These are phyloP conservation scores for Phalanger gymnotis DNA, from an alignment of 2,797 vertebrate genomes.

Conservation along the genomic window DNA sequence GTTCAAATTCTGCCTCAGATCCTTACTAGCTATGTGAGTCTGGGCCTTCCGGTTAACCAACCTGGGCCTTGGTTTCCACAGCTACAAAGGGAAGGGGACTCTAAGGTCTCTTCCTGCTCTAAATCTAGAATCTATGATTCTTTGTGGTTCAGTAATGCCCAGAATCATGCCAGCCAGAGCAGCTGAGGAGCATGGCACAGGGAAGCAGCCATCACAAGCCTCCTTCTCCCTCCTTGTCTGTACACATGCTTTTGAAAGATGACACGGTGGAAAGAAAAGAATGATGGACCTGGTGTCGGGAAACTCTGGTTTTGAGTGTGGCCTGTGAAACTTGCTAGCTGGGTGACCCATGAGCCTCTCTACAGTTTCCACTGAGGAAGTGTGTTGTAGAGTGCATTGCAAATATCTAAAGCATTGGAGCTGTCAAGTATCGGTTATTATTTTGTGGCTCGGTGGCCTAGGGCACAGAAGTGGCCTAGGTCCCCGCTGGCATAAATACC, in stretches of 20 bases:
- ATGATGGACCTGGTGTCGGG: no score
- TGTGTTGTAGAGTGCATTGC: background rate
- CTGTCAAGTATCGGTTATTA: background rate
- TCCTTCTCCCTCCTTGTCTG: background rate
- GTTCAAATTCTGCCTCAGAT: background rate
- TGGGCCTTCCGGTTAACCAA: background rate
- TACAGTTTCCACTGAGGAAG: background rate
- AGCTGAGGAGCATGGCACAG: accelerated
- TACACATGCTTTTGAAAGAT: background rate
- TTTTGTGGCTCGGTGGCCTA: background rate
- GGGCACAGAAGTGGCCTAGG: background rate
- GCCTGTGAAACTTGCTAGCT: background rate
- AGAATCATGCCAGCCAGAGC: background rate
- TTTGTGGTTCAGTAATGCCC: background rate
- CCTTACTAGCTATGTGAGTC: background rate
- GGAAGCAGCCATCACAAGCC: background rate
- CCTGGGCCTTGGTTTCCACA: background rate
- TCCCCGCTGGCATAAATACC: background rate
- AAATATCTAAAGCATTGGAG: background rate
- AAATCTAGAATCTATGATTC: background rate
- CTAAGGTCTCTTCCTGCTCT: background rate
- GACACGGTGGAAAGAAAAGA: background rate
- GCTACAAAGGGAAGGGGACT: background rate
- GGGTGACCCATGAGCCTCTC: background rate
- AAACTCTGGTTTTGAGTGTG: background rate